Conservation (phyloP, 1,140 invertebrate species). For the Drosophila nannoptera region DNA sequence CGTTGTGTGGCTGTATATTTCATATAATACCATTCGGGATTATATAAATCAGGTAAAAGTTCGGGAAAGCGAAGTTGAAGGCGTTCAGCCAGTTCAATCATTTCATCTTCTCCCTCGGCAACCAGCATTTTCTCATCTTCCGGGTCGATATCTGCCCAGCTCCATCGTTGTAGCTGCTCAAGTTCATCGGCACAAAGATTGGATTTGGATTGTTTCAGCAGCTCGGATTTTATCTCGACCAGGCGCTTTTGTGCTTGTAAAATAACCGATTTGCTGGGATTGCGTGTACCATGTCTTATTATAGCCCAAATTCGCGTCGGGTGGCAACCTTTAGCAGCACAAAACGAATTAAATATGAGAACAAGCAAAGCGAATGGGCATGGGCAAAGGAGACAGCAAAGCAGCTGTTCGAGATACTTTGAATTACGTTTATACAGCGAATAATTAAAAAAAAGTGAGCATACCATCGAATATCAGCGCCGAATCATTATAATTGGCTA, state of each 20-base stretch:
- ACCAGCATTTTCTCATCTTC: slow-evolving; percentile 82
- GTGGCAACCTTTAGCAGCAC: slow-evolving; percentile 80
- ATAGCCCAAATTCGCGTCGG: slow-evolving; percentile 84
- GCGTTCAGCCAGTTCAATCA: slow-evolving; percentile 83
- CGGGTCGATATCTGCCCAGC: slow-evolving; percentile 66
- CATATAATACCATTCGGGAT: slow-evolving; percentile 83
- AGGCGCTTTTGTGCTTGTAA: slow-evolving; percentile 80
- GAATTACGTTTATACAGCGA: background rate
- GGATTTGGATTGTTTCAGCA: slow-evolving; percentile 76
- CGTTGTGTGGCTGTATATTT: slow-evolving; percentile 87
- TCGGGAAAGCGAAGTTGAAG: slow-evolving; percentile 84
- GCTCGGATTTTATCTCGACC: slow-evolving; percentile 79
- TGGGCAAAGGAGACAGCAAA: slow-evolving; percentile 17
- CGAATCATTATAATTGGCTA: slow-evolving; percentile 82
- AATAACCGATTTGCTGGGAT: slow-evolving; percentile 82
- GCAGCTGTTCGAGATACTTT: slow-evolving; percentile 39
- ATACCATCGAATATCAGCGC: slow-evolving; percentile 81
- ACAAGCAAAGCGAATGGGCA: slow-evolving; percentile 28
- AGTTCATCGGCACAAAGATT: slow-evolving; percentile 74
- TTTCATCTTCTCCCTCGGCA: slow-evolving; percentile 84
- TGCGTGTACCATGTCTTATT: slow-evolving; percentile 85
- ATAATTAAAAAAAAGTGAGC: slow-evolving; percentile 4
- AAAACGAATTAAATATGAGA: background rate
- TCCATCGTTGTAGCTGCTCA: slow-evolving; percentile 81
- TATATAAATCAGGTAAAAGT: slow-evolving; percentile 81